A percentile compares a stretch with the other conserved stretches of the same genome.
Conservation (phyloP, 2,888 invertebrate species). For the Cataglyphis altisquamis region DNA sequence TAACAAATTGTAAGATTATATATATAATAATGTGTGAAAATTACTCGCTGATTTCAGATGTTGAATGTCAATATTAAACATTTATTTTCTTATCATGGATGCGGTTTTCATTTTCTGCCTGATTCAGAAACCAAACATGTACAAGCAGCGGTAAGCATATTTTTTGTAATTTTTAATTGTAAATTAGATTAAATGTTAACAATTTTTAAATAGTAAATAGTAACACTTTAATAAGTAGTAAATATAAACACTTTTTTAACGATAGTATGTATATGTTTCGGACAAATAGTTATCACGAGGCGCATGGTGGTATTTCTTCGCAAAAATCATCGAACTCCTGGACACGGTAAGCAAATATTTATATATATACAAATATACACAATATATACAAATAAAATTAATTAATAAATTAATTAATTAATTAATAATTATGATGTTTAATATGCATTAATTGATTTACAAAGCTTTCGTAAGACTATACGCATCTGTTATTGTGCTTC, state of each 20-base stretch:
- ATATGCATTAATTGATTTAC: neutral
- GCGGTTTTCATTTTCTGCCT: neutral
- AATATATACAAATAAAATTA: neutral
- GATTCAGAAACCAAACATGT: neutral
- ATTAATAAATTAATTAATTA: constrained; percentile 17
- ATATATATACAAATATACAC: neutral
- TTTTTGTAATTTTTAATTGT: neutral
- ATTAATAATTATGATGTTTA: neutral
- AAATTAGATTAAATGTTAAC: neutral
- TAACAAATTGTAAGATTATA: neutral
- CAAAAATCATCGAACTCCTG: constrained; percentile 88
- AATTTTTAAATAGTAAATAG: neutral
- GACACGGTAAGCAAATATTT: constrained; percentile 87
- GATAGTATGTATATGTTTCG: neutral
- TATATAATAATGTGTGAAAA: constrained; percentile 2
- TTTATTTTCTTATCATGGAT: constrained; percentile 25
- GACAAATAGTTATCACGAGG: constrained; percentile 86
- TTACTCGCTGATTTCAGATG: constrained; percentile 12
- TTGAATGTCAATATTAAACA: neutral
- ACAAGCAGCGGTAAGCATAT: constrained; percentile 7
- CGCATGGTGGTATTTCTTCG: constrained; percentile 88
- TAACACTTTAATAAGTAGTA: neutral
- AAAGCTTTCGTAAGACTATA: neutral
- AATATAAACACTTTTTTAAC: neutral
- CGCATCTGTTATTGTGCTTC: neutral